These are phyloP conservation scores for Prietella phreatophila DNA, from an alignment of 2,113 vertebrate species.

Conservation along the genomic window DNA sequence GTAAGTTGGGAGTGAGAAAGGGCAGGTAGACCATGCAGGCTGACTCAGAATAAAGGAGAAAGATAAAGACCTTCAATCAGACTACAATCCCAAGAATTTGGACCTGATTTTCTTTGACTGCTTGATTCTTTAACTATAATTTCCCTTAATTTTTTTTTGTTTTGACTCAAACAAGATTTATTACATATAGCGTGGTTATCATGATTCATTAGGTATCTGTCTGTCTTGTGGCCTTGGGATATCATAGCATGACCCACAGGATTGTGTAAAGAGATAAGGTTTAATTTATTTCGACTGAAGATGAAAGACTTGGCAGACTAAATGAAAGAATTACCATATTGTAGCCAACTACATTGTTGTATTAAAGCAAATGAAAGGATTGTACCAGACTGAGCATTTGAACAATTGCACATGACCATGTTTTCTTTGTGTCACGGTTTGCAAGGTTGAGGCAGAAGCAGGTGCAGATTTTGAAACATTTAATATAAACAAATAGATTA, in stretches of 20 bases:
- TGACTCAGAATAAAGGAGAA: neutral
- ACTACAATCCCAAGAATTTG: neutral
- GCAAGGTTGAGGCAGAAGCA: too few species aligned
- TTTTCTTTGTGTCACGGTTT: too few species aligned
- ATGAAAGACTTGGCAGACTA: neutral
- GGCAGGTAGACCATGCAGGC: neutral
- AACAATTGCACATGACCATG: neutral
- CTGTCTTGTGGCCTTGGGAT: neutral
- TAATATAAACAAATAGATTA: too few species aligned
- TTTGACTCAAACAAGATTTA: neutral
- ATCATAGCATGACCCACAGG: neutral
- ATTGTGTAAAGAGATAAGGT: slow-evolving; percentile 20
- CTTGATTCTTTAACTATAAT: neutral
- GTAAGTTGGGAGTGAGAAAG: neutral
- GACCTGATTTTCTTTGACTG: neutral
- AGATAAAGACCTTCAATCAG: neutral
- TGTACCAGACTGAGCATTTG: neutral
- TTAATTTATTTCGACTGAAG: neutral
- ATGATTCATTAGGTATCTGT: neutral
- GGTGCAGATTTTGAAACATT: too few species aligned
- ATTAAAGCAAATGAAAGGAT: neutral
- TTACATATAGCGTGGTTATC: neutral
- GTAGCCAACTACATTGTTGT: neutral
- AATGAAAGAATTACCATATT: neutral
- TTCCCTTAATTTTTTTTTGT: neutral